Conservation (phyloP, 2,888 invertebrate species). For the Tipula lateralis region DNA sequence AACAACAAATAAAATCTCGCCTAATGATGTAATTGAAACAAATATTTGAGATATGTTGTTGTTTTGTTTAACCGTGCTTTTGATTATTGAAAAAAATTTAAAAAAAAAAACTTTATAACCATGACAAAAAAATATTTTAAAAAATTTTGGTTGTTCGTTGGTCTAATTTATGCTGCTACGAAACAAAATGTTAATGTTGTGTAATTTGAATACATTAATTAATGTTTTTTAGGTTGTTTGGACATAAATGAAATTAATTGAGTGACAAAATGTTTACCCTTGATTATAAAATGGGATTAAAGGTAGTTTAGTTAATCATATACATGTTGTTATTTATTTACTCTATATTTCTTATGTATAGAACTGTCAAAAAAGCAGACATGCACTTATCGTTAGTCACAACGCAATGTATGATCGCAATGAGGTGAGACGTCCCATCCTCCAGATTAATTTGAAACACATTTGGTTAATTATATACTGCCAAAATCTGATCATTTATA, state of each 20-base stretch:
- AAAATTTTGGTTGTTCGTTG: not conserved
- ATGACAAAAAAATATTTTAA: constrained; percentile 4
- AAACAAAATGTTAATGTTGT: not conserved
- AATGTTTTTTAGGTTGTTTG: not conserved
- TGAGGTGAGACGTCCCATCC: too few relatives aligned
- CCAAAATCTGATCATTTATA: too few relatives aligned
- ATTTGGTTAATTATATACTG: too few relatives aligned
- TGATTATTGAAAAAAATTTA: not conserved
- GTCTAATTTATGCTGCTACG: constrained; percentile 8
- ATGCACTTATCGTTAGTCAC: too few relatives aligned
- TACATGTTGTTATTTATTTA: too few relatives aligned
- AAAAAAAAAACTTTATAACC: not conserved
- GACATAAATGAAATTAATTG: constrained; percentile 11
- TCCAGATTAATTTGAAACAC: too few relatives aligned
- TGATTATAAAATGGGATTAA: constrained; percentile 24
- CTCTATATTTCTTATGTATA: too few relatives aligned
- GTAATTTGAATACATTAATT: constrained; percentile 15
- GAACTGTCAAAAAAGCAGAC: too few relatives aligned
- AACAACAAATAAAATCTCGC: not conserved
- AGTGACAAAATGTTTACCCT: constrained; percentile 15
- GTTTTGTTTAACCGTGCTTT: not conserved
- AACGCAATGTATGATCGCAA: too few relatives aligned
- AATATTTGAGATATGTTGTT: not conserved
- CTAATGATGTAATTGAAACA: constrained; percentile 20
- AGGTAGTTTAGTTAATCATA: not conserved